These are phyloP conservation scores for Erebia palarica DNA, from an alignment of 2,888 invertebrate genomes.

Conservation along the genomic window DNA sequence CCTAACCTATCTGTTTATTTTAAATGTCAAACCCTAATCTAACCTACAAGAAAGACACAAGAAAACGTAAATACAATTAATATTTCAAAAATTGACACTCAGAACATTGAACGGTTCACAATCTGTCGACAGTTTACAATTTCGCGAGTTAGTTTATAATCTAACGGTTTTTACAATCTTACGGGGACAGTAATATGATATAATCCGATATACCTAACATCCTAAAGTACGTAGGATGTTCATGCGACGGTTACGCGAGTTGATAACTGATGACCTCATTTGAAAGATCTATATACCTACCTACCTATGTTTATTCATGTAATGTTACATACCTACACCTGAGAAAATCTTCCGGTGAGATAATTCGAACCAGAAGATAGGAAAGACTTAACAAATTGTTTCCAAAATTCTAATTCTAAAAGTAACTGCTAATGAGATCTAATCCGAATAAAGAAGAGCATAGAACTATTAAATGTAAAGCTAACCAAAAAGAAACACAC, in stretches of 20 bases:
- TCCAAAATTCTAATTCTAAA: not conserved
- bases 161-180: no score
- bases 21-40: no score
- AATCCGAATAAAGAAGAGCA: not conserved
- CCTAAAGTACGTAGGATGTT: not conserved
- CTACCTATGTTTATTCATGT: not conserved
- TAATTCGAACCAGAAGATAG: not conserved
- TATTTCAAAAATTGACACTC: no score
- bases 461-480: not conserved
- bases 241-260: not conserved
- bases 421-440: not conserved
- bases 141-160: no score
- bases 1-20: no score
- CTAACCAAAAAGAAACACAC: not conserved
- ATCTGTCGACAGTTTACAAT: no score
- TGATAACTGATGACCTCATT: conserved; percentile 1
- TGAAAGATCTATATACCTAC: not conserved
- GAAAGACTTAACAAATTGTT: not conserved
- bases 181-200: no score
- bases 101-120: no score
- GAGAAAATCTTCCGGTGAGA: not conserved
- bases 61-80: no score
- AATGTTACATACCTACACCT: not conserved
- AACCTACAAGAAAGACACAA: no score
- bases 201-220: not conserved